phyloP scores from a whole-genome alignment of 2,113 vertebrate species.

The Anolis sagrei region DNA sequence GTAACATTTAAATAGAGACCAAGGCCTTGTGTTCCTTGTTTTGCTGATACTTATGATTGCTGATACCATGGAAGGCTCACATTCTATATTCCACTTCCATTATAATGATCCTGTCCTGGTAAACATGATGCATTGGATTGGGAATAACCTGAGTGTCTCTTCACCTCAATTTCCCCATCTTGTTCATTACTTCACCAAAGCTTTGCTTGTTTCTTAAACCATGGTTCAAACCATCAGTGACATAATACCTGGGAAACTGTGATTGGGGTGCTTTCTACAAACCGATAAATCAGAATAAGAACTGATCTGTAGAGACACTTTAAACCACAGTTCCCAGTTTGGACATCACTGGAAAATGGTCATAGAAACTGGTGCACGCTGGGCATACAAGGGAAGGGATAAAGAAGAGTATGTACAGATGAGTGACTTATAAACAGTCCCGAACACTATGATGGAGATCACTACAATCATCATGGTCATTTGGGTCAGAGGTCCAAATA shows the following conservation, averaged over 20 bases:
- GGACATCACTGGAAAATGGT: not conserved
- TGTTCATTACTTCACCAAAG: not conserved
- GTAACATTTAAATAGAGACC: not conserved
- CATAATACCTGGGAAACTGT: not conserved
- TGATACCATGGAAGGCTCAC: no score
- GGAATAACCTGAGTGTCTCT: not conserved
- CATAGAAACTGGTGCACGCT: not conserved
- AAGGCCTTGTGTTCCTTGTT: no score
- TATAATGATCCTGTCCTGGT: not conserved
- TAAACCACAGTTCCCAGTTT: not conserved
- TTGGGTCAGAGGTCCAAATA: not conserved
- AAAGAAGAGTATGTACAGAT: no score
- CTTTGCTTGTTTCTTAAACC: not conserved
- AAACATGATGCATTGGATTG: not conserved
- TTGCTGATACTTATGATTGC: not conserved
- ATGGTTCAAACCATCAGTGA: not conserved
- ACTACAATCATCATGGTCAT: not conserved
- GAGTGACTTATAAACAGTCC: no score
- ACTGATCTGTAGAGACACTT: not conserved
- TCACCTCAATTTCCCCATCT: not conserved
- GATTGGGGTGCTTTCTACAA: not conserved
- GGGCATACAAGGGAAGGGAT: not conserved
- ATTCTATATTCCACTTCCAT: not conserved
- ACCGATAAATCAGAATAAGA: not conserved
- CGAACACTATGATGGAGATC: not conserved